Evolutionary conservation across 2,113 vertebrate species (phyloP), one percentile per base, ranked within the genome.

Genomic region (Bubo scandiacus): DNA sequence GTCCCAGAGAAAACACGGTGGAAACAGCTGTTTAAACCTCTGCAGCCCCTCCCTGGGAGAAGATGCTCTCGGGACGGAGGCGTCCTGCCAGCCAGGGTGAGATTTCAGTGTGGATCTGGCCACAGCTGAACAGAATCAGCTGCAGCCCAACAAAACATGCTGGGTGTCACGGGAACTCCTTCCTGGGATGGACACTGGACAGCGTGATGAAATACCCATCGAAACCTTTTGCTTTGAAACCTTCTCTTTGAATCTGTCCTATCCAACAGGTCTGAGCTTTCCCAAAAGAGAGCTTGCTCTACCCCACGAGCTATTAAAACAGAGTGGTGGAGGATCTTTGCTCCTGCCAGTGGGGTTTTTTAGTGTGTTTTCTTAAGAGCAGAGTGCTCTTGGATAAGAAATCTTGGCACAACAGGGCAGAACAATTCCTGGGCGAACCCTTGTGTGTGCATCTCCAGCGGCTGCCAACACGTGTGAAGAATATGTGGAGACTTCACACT

Each of bases 51-150:
- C 14, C 21, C 23, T 15, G 23, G 40, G 58, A 77, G 52, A 49
- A 61, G 81, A 52, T 58, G 38, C 58, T 84, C 38, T 3, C 9
- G 58, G 65, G 80, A 22, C 8, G 36, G 52, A 66, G 29, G 9
- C 0, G 3, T 26, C 68, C 38, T 1, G 0, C 32, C 36, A 62
- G 30, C 34, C 19, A 5, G 10, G 20, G 55, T 0, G 10, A 36
- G 30, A 6, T 8, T 74, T 80, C 3, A 4, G 8, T 9, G 34
- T 0, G 5, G 70, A 22, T 77, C 75, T 40, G 51, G 32, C 20
- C 27, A 14, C 8, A 19, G 32, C 22, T 26, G 51, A 15, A 12
- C 1, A 5, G 34, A 42, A 38, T 38, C 13, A 22, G 19, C 42
- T 47, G 63, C 15, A 30, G 29, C 23, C 8, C 54, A 23, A 23